phyloP scores from a whole-genome alignment of 2,113 vertebrate species.

The Chrysemys picta region DNA sequence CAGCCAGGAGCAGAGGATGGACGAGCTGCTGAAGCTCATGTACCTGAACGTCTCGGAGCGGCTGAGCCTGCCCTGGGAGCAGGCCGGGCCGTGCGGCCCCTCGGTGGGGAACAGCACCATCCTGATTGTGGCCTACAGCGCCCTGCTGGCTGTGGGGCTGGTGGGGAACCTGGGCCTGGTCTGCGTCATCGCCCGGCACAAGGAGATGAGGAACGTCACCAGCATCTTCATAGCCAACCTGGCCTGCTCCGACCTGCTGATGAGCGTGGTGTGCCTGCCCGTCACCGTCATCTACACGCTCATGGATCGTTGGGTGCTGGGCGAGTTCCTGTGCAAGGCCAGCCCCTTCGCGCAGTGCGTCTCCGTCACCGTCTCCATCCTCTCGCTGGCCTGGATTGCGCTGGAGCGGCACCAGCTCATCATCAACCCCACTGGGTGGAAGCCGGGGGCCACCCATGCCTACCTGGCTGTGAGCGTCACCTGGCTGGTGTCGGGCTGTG shows the following conservation, averaged over 20 bases:
- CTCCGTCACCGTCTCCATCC: constrained; percentile 81
- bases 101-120: constrained; percentile 73
- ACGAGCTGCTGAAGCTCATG: constrained; percentile 37
- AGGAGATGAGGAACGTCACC: constrained; percentile 81
- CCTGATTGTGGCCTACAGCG: background rate
- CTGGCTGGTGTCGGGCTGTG: constrained; percentile 77
- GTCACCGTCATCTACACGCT: constrained; percentile 83
- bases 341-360: constrained; percentile 82
- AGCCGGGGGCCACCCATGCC: constrained; percentile 76
- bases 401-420: constrained; percentile 84
- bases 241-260: constrained; percentile 82
- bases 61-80: constrained; percentile 58
- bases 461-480: constrained; percentile 79
- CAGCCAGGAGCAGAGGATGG: background rate
- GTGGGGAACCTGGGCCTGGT: constrained; percentile 81
- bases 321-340: constrained; percentile 80
- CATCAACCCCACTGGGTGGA: constrained; percentile 83
- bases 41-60: constrained; percentile 58
- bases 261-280: constrained; percentile 82
- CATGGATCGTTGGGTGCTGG: constrained; percentile 84
- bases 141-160: constrained; percentile 79
- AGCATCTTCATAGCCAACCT: constrained; percentile 85
- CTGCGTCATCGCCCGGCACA: constrained; percentile 79
- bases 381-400: constrained; percentile 81
- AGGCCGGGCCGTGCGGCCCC: constrained; percentile 61